These are phyloP conservation scores for Cecidostiba fungosa DNA, from an alignment of 2,888 invertebrate species.

Conservation along the genomic window DNA sequence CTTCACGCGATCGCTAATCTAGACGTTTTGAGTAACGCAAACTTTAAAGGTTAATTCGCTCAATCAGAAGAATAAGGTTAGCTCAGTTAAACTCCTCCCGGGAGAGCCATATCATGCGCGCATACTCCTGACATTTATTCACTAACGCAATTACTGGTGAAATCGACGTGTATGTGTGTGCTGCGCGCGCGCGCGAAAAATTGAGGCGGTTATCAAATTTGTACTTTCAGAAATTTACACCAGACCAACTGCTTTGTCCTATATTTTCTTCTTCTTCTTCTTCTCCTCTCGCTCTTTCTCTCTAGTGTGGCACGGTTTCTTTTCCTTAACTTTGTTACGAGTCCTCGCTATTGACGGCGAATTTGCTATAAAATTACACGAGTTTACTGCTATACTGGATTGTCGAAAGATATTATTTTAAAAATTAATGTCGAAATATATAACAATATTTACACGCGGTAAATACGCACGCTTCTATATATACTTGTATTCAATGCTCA, in stretches of 20 bases:
- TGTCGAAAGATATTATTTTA: neutral
- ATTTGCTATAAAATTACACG: neutral
- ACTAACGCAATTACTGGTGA: conserved; percentile 56
- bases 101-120: conserved; percentile 55
- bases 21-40: conserved; percentile 64
- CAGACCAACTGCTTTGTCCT: too few relatives aligned
- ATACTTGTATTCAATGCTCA: conserved; percentile 33
- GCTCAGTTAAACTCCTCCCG: conserved; percentile 59
- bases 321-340: neutral
- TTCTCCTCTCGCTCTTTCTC: neutral
- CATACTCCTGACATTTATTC: conserved; percentile 57
- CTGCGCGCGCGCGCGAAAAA: conserved; percentile 47
- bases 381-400: neutral
- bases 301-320: neutral
- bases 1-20: conserved; percentile 65
- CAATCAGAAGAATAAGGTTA: conserved; percentile 66
- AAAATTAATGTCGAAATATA: conserved; percentile 34
- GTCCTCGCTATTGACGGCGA: neutral
- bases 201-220: conserved; percentile 45
- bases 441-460: conserved; percentile 45
- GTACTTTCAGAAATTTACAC: conserved; percentile 45
- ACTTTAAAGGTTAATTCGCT: conserved; percentile 65
- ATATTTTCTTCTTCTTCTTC: neutral
- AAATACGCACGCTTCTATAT: conserved; percentile 31
- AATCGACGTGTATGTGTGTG: conserved; percentile 48